phyloP scores from a whole-genome alignment of 2,888 invertebrate species.

The Germaria angustata region DNA sequence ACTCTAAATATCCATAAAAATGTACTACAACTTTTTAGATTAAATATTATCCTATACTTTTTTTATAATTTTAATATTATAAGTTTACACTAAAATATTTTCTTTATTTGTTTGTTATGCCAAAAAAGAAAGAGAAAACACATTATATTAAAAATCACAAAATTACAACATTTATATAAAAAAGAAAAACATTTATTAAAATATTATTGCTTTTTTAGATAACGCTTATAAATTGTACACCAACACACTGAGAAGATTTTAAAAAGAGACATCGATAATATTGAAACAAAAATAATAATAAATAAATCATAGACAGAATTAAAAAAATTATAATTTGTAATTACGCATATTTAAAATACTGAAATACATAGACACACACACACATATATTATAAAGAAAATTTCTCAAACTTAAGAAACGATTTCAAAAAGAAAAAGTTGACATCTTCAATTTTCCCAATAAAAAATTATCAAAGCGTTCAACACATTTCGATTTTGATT shows the following conservation, averaged over 20 bases:
- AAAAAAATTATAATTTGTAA: constrained; percentile 69
- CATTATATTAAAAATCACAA: constrained; percentile 37
- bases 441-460: constrained; percentile 71
- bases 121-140: constrained; percentile 66
- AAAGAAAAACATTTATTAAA: constrained; percentile 54
- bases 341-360: constrained; percentile 50
- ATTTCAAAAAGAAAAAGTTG: constrained; percentile 10
- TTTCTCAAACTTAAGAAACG: constrained; percentile 15
- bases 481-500: constrained; percentile 60
- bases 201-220: constrained; percentile 42
- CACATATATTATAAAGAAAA: constrained; percentile 29
- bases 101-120: constrained; percentile 64
- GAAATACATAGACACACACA: constrained; percentile 54
- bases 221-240: constrained; percentile 64
- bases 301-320: constrained; percentile 27
- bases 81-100: constrained; percentile 13
- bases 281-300: constrained; percentile 29
- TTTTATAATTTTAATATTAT: background rate
- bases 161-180: constrained; percentile 66
- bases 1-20: constrained; percentile 53
- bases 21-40: background rate
- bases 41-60: background rate
- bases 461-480: constrained; percentile 76
- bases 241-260: constrained; percentile 64
- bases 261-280: constrained; percentile 64